Evolutionary conservation across 2,797 vertebrate genomes (phyloP).

Genomic region (Rallus crepitans): DNA sequence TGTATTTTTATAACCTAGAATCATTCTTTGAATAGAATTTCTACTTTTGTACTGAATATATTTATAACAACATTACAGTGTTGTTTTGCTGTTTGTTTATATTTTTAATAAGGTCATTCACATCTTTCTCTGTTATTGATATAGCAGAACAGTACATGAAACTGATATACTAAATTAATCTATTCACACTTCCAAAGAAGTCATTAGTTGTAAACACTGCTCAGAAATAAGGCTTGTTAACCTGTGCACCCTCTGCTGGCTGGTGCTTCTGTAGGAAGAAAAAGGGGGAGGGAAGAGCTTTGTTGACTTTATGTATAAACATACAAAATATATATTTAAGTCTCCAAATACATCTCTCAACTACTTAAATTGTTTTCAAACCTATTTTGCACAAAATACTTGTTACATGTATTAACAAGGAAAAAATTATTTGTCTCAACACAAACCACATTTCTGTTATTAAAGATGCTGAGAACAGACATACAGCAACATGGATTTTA

Average conservation of each 20-base stretch:
- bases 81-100: not conserved
- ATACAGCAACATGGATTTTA: not conserved
- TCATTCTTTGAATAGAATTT: not conserved
- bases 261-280: not conserved
- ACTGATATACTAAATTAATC: not conserved
- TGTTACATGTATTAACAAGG: too few relatives aligned
- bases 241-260: slow-evolving; percentile 73
- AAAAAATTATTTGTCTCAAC: not conserved
- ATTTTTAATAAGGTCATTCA: not conserved
- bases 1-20: not conserved
- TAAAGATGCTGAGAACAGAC: not conserved
- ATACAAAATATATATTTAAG: not conserved
- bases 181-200: not conserved
- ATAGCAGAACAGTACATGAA: not conserved
- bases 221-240: not conserved
- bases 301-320: not conserved
- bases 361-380: not conserved
- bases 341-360: not conserved
- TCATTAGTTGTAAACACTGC: not conserved
- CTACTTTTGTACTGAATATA: not conserved
- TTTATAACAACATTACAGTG: not conserved
- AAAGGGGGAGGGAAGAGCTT: too few relatives aligned
- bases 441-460: not conserved
- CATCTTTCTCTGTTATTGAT: not conserved
- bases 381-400: not conserved